Evolutionary conservation across 2,113 vertebrate species (phyloP), one percentile per base, ranked within the genome.

Genomic region (zebrafish (Danio rerio)): DNA sequence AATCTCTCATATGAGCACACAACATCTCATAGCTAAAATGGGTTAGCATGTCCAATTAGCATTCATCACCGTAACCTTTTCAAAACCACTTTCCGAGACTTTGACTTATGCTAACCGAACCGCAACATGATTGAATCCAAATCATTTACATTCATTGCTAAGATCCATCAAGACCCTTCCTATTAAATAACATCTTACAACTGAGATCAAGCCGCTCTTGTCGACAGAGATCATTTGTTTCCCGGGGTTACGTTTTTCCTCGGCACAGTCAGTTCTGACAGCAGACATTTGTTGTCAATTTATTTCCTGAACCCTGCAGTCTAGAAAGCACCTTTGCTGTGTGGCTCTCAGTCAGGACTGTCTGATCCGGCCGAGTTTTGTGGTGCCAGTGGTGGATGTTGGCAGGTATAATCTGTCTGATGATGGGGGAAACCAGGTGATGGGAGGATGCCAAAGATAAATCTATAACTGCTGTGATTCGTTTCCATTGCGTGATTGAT

Each of bases 381-480:
- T 47, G 55, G 13, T 71, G 13, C 69, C 43, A 61, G 13, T 3
- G 15, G 77, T 80, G 18, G 11, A 47, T 58, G 20, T 43, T 55
- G 66, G 15, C 82, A 78, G 53, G 72, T 76, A 5, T 55, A 52
- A 76, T 87, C 66, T 58, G 53, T 70, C 40, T 80, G 63, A 76
- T 75, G 55, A 75, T 61, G n/a, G 11, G 10, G 16, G 18, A 77
- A 77, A 77, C 20, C 75, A 77, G 45, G 20, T 63, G 9, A 63
- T 50, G 45, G 74, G 18, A 77, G 45, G 58, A 77, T 77, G 18
- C 58, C 74, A 63, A 63, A 43, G 20, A 63, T 45, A 18, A 12
- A 71, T 3, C n/a, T 11, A 47, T 77, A 62, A 31, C 49, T 77
- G 40, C 40, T 15, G 13, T 56, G 9, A 49, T 16, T 21, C 6